phyloP scores from a whole-genome alignment of 2,888 invertebrate genomes.

The Zygothrica quintamaculata region DNA sequence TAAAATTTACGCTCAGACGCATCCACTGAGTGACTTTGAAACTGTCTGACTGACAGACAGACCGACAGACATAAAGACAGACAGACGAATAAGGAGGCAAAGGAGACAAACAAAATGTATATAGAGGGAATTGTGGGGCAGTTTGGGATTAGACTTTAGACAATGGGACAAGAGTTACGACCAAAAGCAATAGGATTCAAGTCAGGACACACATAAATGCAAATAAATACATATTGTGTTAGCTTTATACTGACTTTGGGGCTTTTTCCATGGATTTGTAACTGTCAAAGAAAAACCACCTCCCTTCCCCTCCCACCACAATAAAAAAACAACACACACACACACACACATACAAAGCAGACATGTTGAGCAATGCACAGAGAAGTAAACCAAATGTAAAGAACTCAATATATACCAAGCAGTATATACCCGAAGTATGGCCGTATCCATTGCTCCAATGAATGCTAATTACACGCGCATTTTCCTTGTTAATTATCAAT shows the following conservation, averaged over 20 bases:
- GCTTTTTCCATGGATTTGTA: slow-evolving; percentile 35
- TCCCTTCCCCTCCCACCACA: too few species aligned
- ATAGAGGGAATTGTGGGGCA: too few species aligned
- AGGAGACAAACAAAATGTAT: too few species aligned
- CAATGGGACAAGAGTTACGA: slow-evolving; percentile 61
- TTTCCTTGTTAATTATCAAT: slow-evolving; percentile 82
- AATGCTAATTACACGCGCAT: slow-evolving; percentile 81
- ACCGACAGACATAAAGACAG: slow-evolving; percentile 14
- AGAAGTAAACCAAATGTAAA: slow-evolving; percentile 3
- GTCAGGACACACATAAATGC: slow-evolving; percentile 60
- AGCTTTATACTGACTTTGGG: slow-evolving; percentile 13
- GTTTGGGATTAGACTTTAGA: slow-evolving; percentile 33
- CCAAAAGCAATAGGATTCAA: slow-evolving; percentile 42
- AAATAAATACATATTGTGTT: slow-evolving; percentile 66
- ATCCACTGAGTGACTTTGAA: slow-evolving; percentile 65
- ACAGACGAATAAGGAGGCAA: too few species aligned
- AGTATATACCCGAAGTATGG: too few species aligned
- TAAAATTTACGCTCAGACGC: slow-evolving; percentile 70
- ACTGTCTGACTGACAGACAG: slow-evolving; percentile 48
- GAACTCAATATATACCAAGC: background rate
- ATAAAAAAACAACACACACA: too few species aligned
- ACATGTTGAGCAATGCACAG: slow-evolving; percentile 1
- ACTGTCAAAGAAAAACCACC: slow-evolving; percentile 32
- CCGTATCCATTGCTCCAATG: slow-evolving; percentile 66
- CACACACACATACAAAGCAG: too few species aligned